These are phyloP conservation scores for Thysanoteuthis rhombus DNA, from an alignment of 2,888 invertebrate genomes.

Conservation along the genomic window DNA sequence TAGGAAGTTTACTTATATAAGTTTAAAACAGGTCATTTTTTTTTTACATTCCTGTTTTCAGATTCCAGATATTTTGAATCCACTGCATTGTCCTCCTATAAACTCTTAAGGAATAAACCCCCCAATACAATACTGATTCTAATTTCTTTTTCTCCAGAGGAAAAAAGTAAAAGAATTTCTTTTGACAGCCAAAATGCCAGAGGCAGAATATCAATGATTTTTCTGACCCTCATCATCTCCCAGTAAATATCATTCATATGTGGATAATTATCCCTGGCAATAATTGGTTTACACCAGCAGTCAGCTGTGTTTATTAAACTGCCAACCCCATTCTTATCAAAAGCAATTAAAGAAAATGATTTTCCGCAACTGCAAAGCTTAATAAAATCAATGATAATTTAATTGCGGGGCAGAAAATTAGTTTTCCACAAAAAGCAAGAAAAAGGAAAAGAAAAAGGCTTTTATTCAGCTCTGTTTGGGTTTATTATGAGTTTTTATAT, in stretches of 20 bases:
- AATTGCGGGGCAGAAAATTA: not conserved
- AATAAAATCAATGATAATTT: constrained; percentile 12
- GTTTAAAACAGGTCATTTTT: too few relatives aligned
- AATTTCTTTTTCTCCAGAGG: not conserved
- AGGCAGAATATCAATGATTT: not conserved
- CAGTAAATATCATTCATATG: not conserved
- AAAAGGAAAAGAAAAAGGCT: not conserved
- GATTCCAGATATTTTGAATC: too few relatives aligned
- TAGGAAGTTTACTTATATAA: too few relatives aligned
- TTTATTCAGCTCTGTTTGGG: not conserved
- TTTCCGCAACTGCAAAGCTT: not conserved
- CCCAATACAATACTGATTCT: not conserved
- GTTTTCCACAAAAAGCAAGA: not conserved
- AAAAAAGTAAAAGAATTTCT: not conserved
- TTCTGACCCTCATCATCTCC: not conserved
- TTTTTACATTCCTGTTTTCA: too few relatives aligned
- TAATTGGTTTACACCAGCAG: not conserved
- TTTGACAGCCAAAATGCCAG: not conserved
- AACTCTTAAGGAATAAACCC: too few relatives aligned
- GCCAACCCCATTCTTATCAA: not conserved
- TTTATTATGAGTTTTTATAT: not conserved
- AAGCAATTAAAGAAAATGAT: constrained; percentile 12
- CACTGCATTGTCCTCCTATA: too few relatives aligned
- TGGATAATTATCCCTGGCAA: not conserved
- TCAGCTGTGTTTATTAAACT: not conserved